Evolutionary conservation across 1,140 invertebrate species (phyloP).

Genomic region (Aporrectodea caliginosa): DNA sequence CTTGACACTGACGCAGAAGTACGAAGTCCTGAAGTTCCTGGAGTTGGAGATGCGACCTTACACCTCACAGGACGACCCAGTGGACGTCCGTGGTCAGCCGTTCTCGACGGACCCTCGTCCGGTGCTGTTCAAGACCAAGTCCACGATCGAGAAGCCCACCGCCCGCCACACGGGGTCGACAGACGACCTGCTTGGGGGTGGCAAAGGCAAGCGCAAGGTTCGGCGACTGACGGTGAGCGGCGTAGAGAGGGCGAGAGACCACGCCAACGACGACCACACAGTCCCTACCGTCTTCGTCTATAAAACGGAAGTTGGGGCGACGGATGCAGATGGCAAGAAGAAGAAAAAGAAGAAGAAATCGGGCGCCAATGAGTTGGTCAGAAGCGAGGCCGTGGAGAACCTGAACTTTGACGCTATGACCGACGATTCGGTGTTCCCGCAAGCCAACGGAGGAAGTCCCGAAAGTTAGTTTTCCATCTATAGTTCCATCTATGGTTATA

Average conservation of each 20-base stretch:
- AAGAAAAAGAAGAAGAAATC: neutral
- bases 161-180: neutral
- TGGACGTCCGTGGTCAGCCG: neutral
- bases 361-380: neutral
- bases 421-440: neutral
- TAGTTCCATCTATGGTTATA: too few relatives aligned
- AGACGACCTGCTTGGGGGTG: neutral
- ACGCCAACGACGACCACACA: too few relatives aligned
- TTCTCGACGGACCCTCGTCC: neutral
- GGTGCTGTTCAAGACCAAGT: neutral
- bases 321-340: neutral
- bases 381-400: neutral
- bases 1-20: neutral
- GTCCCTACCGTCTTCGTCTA: neutral
- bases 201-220: neutral
- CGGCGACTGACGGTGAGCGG: neutral
- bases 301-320: neutral
- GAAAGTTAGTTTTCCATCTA: too few relatives aligned
- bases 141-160: neutral
- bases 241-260: neutral
- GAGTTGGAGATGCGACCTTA: neutral
- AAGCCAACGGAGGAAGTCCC: neutral
- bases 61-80: neutral
- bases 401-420: neutral
- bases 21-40: neutral